These are phyloP conservation scores for Lasioglossum lativentre DNA, from an alignment of 2,888 invertebrate genomes.

Conservation along the genomic window DNA sequence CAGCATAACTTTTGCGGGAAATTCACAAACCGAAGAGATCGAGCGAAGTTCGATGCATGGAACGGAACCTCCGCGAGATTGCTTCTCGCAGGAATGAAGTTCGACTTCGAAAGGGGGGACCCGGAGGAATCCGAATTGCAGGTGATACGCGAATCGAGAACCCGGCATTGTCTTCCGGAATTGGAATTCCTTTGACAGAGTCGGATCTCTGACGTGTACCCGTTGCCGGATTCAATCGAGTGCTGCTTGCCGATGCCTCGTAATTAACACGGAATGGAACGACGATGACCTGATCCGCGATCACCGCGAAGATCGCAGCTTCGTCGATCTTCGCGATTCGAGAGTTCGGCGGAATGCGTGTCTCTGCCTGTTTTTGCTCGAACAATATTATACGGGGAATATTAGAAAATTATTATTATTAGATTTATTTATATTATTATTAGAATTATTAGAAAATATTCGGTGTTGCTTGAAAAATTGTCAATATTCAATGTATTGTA, in stretches of 20 bases:
- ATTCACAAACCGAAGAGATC: neutral
- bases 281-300: slow-evolving; percentile 33
- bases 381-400: neutral
- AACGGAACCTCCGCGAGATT: neutral
- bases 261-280: slow-evolving; percentile 64
- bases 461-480: neutral
- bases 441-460: too few relatives aligned
- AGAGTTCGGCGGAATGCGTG: neutral
- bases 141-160: slow-evolving; percentile 5
- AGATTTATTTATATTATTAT: too few relatives aligned
- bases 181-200: slow-evolving; percentile 19
- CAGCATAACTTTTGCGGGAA: neutral
- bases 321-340: neutral
- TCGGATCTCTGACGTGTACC: neutral
- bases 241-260: slow-evolving; percentile 59
- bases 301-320: slow-evolving; percentile 4
- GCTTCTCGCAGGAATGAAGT: slow-evolving; percentile 2
- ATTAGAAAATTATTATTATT: too few relatives aligned
- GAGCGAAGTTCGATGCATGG: too few relatives aligned
- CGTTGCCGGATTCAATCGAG: slow-evolving; percentile 22
- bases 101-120: neutral
- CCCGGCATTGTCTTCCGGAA: slow-evolving; percentile 10
- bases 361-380: neutral
- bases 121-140: slow-evolving; percentile 2
- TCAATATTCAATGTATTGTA: neutral